Conservation (phyloP, 2,113 vertebrate species). For the Siphamia tubifer region DNA sequence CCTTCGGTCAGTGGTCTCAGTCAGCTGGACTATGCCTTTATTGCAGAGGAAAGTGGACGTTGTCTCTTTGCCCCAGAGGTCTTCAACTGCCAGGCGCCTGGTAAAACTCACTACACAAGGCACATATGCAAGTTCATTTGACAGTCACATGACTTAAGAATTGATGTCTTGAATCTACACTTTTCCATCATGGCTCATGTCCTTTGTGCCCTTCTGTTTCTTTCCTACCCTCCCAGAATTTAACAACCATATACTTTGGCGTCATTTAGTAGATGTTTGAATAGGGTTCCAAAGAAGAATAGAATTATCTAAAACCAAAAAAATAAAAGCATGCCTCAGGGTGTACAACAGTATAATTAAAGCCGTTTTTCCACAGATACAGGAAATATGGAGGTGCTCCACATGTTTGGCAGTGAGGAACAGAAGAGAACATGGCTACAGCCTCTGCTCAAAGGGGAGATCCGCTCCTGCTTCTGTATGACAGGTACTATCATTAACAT, state of each 20-base stretch:
- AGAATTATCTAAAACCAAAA: too few species aligned
- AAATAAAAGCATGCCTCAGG: neutral
- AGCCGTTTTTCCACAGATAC: conserved; percentile 79
- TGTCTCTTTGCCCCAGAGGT: conserved; percentile 87
- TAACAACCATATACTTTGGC: too few species aligned
- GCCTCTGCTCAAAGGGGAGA: conserved; percentile 88
- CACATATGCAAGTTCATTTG: too few species aligned
- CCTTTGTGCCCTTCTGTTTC: too few species aligned
- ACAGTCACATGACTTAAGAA: neutral
- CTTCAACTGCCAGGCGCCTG: conserved; percentile 96
- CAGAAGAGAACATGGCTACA: conserved; percentile 92
- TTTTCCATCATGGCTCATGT: too few species aligned
- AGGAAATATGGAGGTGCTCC: conserved; percentile 94
- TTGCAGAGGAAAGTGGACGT: conserved; percentile 92
- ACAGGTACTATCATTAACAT: conserved; percentile 79
- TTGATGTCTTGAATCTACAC: too few species aligned
- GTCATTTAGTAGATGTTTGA: too few species aligned
- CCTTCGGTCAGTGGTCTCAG: conserved; percentile 86
- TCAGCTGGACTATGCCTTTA: conserved; percentile 91
- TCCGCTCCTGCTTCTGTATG: conserved; percentile 95
- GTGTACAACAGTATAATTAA: neutral
- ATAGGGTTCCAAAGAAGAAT: too few species aligned
- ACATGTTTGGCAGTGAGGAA: conserved; percentile 89
- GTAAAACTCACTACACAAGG: conserved; percentile 65
- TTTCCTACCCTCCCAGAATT: too few species aligned